phyloP scores from a whole-genome alignment of 2,113 vertebrate genomes.

The Cercopithecus mona region DNA sequence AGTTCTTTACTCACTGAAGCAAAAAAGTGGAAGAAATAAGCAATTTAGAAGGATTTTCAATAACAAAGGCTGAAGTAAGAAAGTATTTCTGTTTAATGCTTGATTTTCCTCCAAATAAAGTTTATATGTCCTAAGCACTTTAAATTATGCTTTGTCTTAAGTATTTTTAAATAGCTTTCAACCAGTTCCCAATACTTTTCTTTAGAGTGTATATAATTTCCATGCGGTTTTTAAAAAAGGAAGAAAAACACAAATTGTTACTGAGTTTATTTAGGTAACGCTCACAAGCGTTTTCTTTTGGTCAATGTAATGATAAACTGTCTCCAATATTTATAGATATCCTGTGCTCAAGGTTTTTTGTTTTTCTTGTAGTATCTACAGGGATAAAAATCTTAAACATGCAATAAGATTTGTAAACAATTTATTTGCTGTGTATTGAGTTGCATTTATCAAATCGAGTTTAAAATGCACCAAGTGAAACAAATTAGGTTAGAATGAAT shows the following conservation, averaged over 20 bases:
- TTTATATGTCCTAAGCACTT: background rate
- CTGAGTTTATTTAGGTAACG: background rate
- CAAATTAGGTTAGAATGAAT: slow-evolving; percentile 49
- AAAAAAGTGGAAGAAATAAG: background rate
- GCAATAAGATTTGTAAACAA: slow-evolving; percentile 41
- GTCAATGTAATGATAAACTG: slow-evolving; percentile 9
- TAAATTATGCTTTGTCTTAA: background rate
- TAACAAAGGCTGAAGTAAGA: background rate
- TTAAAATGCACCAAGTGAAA: slow-evolving; percentile 37
- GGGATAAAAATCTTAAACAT: slow-evolving; percentile 6
- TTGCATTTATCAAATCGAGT: slow-evolving; percentile 33
- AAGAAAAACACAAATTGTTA: slow-evolving; percentile 7
- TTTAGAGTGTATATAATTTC: background rate
- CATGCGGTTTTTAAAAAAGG: background rate
- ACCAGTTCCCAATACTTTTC: background rate
- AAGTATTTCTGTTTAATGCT: background rate
- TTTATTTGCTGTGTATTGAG: background rate
- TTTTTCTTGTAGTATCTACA: background rate
- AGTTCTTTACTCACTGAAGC: background rate
- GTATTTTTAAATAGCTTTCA: slow-evolving; percentile 34
- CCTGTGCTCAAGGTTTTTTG: background rate
- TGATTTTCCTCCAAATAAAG: slow-evolving; percentile 2
- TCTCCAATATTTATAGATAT: slow-evolving; percentile 48
- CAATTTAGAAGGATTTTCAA: background rate
- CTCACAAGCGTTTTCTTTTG: background rate